These are phyloP conservation scores for Aphelinus atriplicis DNA, from an alignment of 1,140 invertebrate genomes.

Conservation along the genomic window DNA sequence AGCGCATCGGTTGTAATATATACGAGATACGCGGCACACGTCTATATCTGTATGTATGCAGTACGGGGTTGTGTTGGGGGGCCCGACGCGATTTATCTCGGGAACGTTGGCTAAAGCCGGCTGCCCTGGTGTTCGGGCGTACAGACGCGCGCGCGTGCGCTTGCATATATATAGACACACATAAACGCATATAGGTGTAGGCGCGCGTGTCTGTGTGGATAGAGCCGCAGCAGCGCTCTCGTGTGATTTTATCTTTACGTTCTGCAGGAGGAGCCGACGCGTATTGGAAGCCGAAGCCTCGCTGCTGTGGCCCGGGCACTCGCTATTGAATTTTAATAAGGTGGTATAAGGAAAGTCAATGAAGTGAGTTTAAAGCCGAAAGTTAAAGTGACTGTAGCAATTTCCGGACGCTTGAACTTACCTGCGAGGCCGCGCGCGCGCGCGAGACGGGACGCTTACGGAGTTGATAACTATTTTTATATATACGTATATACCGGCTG, in stretches of 20 bases:
- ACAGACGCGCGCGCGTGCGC: background rate
- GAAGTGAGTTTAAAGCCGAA: constrained; percentile 34
- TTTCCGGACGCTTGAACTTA: constrained; percentile 24
- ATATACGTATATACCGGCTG: too few species aligned
- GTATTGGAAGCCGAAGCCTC: constrained; percentile 20
- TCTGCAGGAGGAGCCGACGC: constrained; percentile 5
- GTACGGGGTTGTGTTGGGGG: background rate
- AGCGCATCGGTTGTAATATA: background rate
- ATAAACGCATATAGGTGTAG: background rate
- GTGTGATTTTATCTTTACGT: constrained; percentile 35
- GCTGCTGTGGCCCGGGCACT: background rate
- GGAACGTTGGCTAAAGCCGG: constrained; percentile 18
- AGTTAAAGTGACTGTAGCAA: constrained; percentile 32
- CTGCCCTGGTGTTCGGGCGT: background rate
- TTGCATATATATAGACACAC: background rate
- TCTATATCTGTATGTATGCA: background rate
- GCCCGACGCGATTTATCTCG: constrained; percentile 22
- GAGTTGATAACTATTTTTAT: too few species aligned
- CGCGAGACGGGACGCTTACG: too few species aligned
- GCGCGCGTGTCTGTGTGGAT: background rate
- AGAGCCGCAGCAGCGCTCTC: background rate
- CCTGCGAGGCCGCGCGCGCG: background rate
- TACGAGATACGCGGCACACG: background rate
- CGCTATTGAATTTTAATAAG: constrained; percentile 40
- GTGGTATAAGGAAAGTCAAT: constrained; percentile 34